Evolutionary conservation across 2,888 invertebrate genomes (phyloP).

Genomic region (Sericinus montela): DNA sequence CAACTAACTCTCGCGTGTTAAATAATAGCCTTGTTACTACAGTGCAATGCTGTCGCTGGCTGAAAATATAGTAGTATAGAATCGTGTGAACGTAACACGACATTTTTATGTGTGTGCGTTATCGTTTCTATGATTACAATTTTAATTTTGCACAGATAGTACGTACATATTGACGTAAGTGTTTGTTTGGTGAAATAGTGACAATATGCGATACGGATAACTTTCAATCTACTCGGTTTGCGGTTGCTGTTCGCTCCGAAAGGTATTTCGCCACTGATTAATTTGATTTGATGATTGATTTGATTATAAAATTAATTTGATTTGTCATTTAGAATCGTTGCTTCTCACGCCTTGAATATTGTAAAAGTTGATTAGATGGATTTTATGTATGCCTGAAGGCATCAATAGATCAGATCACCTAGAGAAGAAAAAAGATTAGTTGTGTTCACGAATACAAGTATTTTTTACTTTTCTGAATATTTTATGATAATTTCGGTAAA

Average conservation of each 20-base stretch:
- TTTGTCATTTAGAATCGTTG: too few relatives aligned
- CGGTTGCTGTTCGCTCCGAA: slow-evolving; percentile 44
- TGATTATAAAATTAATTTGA: too few relatives aligned
- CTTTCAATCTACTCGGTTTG: slow-evolving; percentile 52
- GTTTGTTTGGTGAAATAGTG: slow-evolving; percentile 63
- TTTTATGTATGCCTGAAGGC: too few relatives aligned
- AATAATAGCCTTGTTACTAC: neutral
- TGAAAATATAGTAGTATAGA: slow-evolving; percentile 16
- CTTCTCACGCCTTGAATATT: too few relatives aligned
- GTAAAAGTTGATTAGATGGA: too few relatives aligned
- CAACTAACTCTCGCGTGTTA: slow-evolving; percentile 25
- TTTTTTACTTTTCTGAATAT: too few relatives aligned
- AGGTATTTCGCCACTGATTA: slow-evolving; percentile 47
- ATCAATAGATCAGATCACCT: too few relatives aligned
- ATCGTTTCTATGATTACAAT: slow-evolving; percentile 23
- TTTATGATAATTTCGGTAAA: too few relatives aligned
- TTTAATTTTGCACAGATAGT: slow-evolving; percentile 30
- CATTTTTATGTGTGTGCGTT: slow-evolving; percentile 15
- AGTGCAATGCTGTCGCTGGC: neutral
- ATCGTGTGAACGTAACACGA: neutral
- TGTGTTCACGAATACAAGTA: too few relatives aligned
- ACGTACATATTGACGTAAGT: slow-evolving; percentile 39
- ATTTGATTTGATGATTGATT: too few relatives aligned
- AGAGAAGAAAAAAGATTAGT: too few relatives aligned
- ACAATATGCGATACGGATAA: slow-evolving; percentile 54